Conservation (phyloP, 2,113 vertebrate genomes). For the Saimiri boliviensis region DNA sequence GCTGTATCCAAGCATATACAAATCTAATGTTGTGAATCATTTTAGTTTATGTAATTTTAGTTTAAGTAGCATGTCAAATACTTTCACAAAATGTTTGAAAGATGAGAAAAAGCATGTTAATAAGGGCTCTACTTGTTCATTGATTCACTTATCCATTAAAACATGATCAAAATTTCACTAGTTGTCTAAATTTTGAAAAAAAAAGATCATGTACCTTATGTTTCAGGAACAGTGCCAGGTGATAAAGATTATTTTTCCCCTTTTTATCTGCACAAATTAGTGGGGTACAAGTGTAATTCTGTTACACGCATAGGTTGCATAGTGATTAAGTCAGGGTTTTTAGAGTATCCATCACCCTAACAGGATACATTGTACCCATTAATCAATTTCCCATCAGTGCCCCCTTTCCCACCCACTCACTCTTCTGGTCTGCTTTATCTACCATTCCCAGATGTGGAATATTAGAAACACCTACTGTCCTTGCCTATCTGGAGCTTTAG, state of each 20-base stretch:
- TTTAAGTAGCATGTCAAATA: neutral
- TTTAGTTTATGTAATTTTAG: neutral
- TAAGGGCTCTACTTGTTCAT: neutral
- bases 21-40: neutral
- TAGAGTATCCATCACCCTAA: too few relatives aligned
- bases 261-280: too few relatives aligned
- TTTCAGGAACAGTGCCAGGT: neutral
- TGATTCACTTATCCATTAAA: neutral
- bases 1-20: neutral
- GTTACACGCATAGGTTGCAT: too few relatives aligned
- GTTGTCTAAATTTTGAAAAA: too few relatives aligned
- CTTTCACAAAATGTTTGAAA: constrained; percentile 1
- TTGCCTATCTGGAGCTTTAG: neutral
- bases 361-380: too few relatives aligned
- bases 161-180: neutral
- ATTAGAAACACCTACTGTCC: neutral
- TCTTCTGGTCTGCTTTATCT: too few relatives aligned
- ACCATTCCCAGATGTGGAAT: neutral
- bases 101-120: neutral
- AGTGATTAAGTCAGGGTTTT: too few relatives aligned
- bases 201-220: neutral
- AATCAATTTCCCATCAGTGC: too few relatives aligned
- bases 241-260: too few relatives aligned
- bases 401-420: too few relatives aligned
- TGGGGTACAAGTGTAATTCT: too few relatives aligned